Base-by-base conservation (phyloP, 2,888 invertebrate genomes). In the Lordiphosa fenestrarum region DNA sequence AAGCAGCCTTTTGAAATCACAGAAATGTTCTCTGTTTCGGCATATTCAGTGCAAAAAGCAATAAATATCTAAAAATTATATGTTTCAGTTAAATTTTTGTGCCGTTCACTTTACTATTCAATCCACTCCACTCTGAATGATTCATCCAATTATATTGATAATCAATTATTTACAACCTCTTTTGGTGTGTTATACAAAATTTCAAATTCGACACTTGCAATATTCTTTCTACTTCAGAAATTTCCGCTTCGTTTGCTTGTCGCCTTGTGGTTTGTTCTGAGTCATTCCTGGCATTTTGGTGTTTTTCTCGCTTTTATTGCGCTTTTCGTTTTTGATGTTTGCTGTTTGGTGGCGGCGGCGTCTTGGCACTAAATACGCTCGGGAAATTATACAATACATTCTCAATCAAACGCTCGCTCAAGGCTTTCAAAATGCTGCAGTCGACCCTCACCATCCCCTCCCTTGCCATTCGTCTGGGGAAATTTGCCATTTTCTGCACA, bases 371-470 rank as follows among this genome's bases (percentile, higher is more conserved):
- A 82, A 86, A 85, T 87, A 87, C 87, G 76, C 83, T 86, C 85
- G 87, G 87, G 87, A 87, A 87, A 87, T 87, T 87, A 86, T 85
- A 87, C 87, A 87, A 86, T 86, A 84, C 83, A 81, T 84, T 86
- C 87, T 85, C 87, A 87, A 86, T 87, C 87, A 87, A 86, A 86
- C 68, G 76, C 71, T 73, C 81, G 78, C 72, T 78, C 73, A 84
- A 77, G 77, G 72, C 75, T 65, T 59, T 68, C 61, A 76, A 80
- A 80, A 84, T 81, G 69, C 35, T 67, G 62, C 56, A 55, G 50
- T 66, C 48, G 48, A 15, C 37, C 19, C 33, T 5, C 41, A 21
- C 19, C 25, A 12, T 36, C 30, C 13, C 40, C 35, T 30, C n/a
- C 37, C 35, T 35, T 72, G 64, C 82, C 78, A 7, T 25, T 25